Evolutionary conservation across 2,113 vertebrate genomes (phyloP), one percentile per base, ranked within the genome.

Genomic region (Grus americana): DNA sequence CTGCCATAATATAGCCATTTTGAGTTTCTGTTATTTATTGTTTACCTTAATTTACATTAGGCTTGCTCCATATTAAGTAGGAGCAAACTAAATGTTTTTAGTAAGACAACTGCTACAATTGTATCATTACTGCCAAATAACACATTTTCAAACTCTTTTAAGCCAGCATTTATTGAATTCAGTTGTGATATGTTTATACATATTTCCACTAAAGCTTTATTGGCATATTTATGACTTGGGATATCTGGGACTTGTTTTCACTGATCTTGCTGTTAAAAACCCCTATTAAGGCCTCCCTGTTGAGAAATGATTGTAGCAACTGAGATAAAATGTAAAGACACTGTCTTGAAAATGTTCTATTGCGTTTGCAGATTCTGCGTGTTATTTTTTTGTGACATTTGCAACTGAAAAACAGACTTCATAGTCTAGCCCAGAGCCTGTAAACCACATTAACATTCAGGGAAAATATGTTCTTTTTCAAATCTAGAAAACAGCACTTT

Each of bases 401-500:
- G 58, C 62, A 93, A 58, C 32, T 44, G 54, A 92, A 88, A 91
- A 73, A 17, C 29, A 87, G 49, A 95, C 24, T 93, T 95, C 82
- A 66, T 68, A 67, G 23, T 95, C 68, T 94, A 82, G 24, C 57
- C 42, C 63, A 84, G 24, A 95, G 83, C 42, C 73, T 74, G 34
- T 74, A 97, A 94, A 90, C 40, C 29, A 65, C 73, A 95, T 94
- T 93, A 94, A 83, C 40, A 95, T 96, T 96, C 93, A 91, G 62
- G 12, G 52, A 59, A 96, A 94, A 95, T 87, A 88, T 72, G 40
- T 54, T 81, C 34, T 92, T 86, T 93, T 83, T 47, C 87, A 91
- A 89, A 88, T 94, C 75, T 74, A 82, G 95, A 95, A 96, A 97
- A 91, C 50, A 94, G 40, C 80, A 94, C 38, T 96, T 96, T 93